Conservation (phyloP, 2,797 vertebrate species). For the Selene dorsalis region DNA sequence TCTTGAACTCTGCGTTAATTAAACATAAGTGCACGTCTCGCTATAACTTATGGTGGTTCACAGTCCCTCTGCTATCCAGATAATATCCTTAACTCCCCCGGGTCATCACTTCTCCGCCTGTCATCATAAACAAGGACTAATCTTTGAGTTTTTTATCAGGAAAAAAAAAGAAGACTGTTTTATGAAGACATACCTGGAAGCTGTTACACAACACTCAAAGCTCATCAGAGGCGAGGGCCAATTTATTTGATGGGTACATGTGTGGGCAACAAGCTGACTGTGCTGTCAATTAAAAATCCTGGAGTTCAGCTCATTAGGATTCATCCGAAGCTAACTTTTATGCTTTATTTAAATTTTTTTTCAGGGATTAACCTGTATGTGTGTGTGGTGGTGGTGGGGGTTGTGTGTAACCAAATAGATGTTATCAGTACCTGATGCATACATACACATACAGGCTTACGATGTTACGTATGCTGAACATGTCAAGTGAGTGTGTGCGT, state of each 20-base stretch:
- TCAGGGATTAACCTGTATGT: constrained; percentile 25
- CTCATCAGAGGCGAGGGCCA: constrained; percentile 56
- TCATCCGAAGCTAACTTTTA: constrained; percentile 55
- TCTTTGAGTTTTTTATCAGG: constrained; percentile 25
- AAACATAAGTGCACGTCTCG: constrained; percentile 78
- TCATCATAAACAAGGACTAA: constrained; percentile 56
- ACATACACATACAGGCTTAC: background rate
- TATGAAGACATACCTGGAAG: constrained; percentile 54
- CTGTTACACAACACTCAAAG: constrained; percentile 51
- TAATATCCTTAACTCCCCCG: constrained; percentile 61
- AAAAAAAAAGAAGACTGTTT: constrained; percentile 20
- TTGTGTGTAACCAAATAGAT: background rate
- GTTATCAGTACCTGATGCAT: background rate
- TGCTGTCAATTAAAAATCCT: constrained; percentile 78
- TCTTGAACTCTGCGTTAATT: constrained; percentile 81
- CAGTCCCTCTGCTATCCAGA: constrained; percentile 46
- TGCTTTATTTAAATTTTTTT: constrained; percentile 45
- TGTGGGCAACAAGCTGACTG: constrained; percentile 55
- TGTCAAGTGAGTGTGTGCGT: background rate
- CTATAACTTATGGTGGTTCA: constrained; percentile 55
- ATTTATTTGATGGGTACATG: constrained; percentile 55
- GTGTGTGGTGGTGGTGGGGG: no score
- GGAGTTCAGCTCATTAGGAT: constrained; percentile 73
- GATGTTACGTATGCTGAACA: background rate
- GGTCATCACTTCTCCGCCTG: constrained; percentile 41